Percentiles rank a stretch among this genome's conserved stretches.
phyloP scores from a whole-genome alignment of 2,888 invertebrate species.

The Diaprepes abbreviatus region DNA sequence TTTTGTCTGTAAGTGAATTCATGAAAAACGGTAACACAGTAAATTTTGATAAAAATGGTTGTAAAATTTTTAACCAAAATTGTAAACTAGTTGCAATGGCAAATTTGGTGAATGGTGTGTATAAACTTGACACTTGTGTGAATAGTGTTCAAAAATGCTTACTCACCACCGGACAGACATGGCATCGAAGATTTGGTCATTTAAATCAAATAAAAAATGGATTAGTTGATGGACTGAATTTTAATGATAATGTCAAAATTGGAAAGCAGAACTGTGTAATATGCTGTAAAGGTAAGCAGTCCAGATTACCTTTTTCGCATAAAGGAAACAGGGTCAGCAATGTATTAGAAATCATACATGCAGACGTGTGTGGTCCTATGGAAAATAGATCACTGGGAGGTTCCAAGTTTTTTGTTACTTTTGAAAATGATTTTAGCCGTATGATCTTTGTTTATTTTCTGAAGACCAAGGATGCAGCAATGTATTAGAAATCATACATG shows the following conservation, averaged over 20 bases:
- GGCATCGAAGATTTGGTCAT: conserved; percentile 49
- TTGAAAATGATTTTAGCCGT: conserved; percentile 45
- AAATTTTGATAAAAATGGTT: conserved; percentile 31
- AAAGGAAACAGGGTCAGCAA: conserved; percentile 24
- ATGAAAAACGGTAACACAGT: conserved; percentile 52
- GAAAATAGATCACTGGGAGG: too few species aligned
- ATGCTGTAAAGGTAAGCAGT: conserved; percentile 57
- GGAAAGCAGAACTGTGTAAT: conserved; percentile 30
- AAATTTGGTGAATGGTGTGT: conserved; percentile 11
- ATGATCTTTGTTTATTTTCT: conserved; percentile 49
- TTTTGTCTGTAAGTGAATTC: conserved; percentile 52
- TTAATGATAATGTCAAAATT: not conserved
- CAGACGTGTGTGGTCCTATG: too few species aligned
- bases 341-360: conserved; percentile 46
- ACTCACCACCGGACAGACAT: conserved; percentile 9
- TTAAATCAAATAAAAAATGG: conserved; percentile 37
- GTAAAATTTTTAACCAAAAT: conserved; percentile 17
- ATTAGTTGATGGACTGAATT: conserved; percentile 24
- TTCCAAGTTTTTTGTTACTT: conserved; percentile 46
- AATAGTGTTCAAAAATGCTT: not conserved
- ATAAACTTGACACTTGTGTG: not conserved
- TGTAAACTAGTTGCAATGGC: conserved; percentile 11
- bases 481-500: too few species aligned
- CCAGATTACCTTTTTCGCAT: conserved; percentile 55
- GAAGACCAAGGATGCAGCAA: conserved; percentile 39